Base-by-base conservation (phyloP, 2,888 invertebrate species). In the Oegoconia quadripuncta region DNA sequence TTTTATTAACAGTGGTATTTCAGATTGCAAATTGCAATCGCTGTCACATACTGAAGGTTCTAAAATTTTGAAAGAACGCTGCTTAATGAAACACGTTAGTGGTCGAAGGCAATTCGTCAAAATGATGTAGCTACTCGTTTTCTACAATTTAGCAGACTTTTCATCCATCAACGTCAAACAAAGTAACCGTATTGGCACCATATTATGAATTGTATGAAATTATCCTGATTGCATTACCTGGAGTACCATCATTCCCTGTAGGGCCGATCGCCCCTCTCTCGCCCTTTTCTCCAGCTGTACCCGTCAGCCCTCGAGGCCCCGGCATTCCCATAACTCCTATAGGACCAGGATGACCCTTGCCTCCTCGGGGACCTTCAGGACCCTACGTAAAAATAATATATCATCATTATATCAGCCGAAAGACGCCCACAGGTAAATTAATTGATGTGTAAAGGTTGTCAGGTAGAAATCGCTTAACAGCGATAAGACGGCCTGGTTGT, bases 201-300 rank as follows among this genome's bases (percentile, higher is more conserved):
- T 16, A 7, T 13, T 6, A n/a, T 3, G 4, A 26, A n/a, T 5
- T 26, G 4, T 20, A 7, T 7, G 20, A 20, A 6, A 6, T 20
- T 20, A 20, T 6, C 7, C 7, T 20, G 7, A 6, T 20, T 20
- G 7, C 9, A 6, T 35, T 60, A 83, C 95, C 95, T 57, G 91
- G 77, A 15, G 93, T 91, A 39, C 96, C 96, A 75, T 94, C 95
- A 9, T 93, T 92, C 5, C 96, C 95, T 18, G 88, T 54, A 0
- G 91, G 89, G 11, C 95, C 95, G 11, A 78, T 52, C 6, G 90
- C 75, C 12, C 94, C 94, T 50, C 93, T 86, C 61, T 95, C 93
- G 38, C 96, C 94, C 74, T 95, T 94, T 50, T 91, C 90, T 34
- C 95, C 95, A 13, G 90, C 62, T 15, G 88, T 64, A 1, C 95